These are phyloP conservation scores for Metopolophium dirhodum DNA, from an alignment of 1,140 invertebrate genomes.

Conservation along the genomic window DNA sequence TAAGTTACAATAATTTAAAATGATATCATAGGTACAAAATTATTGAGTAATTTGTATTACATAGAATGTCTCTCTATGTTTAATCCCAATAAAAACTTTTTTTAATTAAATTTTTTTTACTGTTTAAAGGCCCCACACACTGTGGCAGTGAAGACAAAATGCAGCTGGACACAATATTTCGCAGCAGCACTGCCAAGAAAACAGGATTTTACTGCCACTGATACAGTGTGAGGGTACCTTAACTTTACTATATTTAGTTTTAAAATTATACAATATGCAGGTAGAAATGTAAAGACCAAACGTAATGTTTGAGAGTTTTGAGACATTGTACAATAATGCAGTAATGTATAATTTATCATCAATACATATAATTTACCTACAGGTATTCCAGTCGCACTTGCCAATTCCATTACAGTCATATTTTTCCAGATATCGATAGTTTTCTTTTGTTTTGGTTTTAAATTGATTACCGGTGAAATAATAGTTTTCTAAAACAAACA, in stretches of 20 bases:
- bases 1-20: background rate
- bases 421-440: constrained; percentile 76
- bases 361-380: constrained; percentile 60
- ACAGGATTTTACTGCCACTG: no score
- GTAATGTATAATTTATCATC: background rate
- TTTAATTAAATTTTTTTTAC: background rate
- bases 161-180: no score
- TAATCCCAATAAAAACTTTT: background rate
- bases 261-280: background rate
- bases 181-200: no score
- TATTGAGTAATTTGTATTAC: no score
- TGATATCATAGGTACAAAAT: background rate
- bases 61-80: background rate
- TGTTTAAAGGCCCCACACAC: no score
- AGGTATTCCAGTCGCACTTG: constrained; percentile 66
- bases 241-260: background rate
- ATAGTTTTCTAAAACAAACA: constrained; percentile 31
- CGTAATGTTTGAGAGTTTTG: background rate
- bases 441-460: constrained; percentile 61
- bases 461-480: background rate
- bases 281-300: background rate
- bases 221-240: background rate
- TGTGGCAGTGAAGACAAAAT: no score
- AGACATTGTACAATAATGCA: background rate
- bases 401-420: constrained; percentile 79